A percentile compares a stretch with the other conserved stretches of the same genome.
These are phyloP conservation scores for Merluccius polli DNA, from an alignment of 2,797 vertebrate species.

Conservation along the genomic window DNA sequence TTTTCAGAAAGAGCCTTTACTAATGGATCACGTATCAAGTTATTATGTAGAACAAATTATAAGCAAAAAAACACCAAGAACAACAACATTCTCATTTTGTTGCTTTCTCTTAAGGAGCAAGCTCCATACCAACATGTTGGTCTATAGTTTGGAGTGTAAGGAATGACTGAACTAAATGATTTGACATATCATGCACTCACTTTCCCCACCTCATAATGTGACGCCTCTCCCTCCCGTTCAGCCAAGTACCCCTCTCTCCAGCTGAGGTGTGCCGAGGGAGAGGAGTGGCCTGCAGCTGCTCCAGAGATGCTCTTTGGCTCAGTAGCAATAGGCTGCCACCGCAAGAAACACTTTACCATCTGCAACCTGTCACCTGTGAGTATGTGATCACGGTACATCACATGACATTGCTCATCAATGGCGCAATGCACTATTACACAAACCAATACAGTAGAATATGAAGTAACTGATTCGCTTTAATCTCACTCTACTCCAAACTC, in stretches of 20 bases:
- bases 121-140: no score
- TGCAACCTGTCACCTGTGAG: constrained; percentile 80
- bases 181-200: background rate
- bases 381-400: background rate
- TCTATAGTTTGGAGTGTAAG: background rate
- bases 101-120: no score
- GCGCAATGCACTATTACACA: background rate
- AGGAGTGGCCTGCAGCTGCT: constrained; percentile 37
- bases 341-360: constrained; percentile 79
- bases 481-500: no score
- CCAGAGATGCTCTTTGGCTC: constrained; percentile 79
- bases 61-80: no score
- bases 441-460: background rate
- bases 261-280: constrained; percentile 51
- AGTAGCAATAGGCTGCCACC: constrained; percentile 72
- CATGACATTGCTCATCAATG: background rate
- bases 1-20: background rate
- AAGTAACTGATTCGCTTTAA: no score
- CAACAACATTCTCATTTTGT: no score
- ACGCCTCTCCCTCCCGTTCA: no score
- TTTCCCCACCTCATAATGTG: no score
- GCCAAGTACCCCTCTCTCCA: constrained; percentile 85
- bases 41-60: no score
- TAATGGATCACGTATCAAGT: background rate
- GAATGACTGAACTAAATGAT: background rate